These are phyloP conservation scores for Kudoa iwatai DNA, from an alignment of 30 jellyfish, hydroid and myxozoan species.

Conservation along the genomic window DNA sequence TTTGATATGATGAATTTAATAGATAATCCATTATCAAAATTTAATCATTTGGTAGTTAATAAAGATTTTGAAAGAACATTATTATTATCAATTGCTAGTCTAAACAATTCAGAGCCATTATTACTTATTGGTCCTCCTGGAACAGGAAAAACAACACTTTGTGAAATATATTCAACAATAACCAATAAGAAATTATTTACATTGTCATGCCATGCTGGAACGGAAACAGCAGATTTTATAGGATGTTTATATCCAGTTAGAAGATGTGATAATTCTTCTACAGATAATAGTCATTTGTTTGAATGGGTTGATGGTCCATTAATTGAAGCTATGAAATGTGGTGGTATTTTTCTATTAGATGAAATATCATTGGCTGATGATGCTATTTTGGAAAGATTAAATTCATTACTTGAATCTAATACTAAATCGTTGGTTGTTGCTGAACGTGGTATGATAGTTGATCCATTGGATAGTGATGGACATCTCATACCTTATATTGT, in stretches of 20 bases:
- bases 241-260: too few relatives aligned
- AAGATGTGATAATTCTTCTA: too few relatives aligned
- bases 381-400: slow-evolving; percentile 51
- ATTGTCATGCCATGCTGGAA: slow-evolving; percentile 70
- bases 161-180: slow-evolving; percentile 19
- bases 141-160: too few relatives aligned
- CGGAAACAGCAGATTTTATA: slow-evolving; percentile 57
- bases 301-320: slow-evolving; percentile 90
- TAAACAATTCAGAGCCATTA: too few relatives aligned
- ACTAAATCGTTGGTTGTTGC: slow-evolving; percentile 24
- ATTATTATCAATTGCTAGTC: too few relatives aligned
- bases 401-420: slow-evolving; percentile 40
- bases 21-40: too few relatives aligned
- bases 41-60: too few relatives aligned
- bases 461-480: too few relatives aligned
- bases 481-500: too few relatives aligned
- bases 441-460: slow-evolving; percentile 57
- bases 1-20: too few relatives aligned
- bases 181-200: slow-evolving; percentile 9
- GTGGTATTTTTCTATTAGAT: slow-evolving; percentile 31
- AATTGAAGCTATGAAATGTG: slow-evolving; percentile 27
- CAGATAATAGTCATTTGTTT: slow-evolving; percentile 16
- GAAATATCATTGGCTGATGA: slow-evolving; percentile 83
- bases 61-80: too few relatives aligned
- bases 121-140: too few relatives aligned